Evolutionary conservation across 2,113 vertebrate species (phyloP).

Genomic region (Dinomys branickii): DNA sequence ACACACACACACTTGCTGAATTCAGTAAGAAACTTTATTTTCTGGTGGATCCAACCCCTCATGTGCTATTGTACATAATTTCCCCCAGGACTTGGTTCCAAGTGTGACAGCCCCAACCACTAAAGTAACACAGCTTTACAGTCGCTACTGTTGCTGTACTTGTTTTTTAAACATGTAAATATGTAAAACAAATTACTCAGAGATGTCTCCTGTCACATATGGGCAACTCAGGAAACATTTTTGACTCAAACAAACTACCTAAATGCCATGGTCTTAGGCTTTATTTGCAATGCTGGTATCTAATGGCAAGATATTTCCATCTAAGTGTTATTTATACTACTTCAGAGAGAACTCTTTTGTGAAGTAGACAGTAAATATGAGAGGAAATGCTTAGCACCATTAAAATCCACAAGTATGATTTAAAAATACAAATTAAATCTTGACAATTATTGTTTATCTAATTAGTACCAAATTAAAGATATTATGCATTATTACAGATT

Average conservation of each 20-base stretch:
- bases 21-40: neutral
- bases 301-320: neutral
- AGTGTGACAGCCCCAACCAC: neutral
- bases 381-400: neutral
- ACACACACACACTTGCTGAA: neutral
- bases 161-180: slow-evolving; percentile 61
- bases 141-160: neutral
- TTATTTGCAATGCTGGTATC: neutral
- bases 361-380: neutral
- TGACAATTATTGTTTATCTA: neutral
- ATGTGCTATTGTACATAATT: neutral
- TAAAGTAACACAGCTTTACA: slow-evolving; percentile 2
- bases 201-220: slow-evolving; percentile 35
- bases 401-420: neutral
- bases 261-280: neutral
- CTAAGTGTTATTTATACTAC: neutral
- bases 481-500: neutral
- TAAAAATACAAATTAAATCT: slow-evolving; percentile 28
- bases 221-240: slow-evolving; percentile 13
- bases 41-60: neutral
- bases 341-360: neutral
- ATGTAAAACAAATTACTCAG: slow-evolving; percentile 61
- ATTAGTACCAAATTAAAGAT: slow-evolving; percentile 9
- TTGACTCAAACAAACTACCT: neutral
- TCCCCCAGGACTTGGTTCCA: neutral